Base-by-base conservation (phyloP, 2,888 invertebrate species). In the Heliconius charithonia region DNA sequence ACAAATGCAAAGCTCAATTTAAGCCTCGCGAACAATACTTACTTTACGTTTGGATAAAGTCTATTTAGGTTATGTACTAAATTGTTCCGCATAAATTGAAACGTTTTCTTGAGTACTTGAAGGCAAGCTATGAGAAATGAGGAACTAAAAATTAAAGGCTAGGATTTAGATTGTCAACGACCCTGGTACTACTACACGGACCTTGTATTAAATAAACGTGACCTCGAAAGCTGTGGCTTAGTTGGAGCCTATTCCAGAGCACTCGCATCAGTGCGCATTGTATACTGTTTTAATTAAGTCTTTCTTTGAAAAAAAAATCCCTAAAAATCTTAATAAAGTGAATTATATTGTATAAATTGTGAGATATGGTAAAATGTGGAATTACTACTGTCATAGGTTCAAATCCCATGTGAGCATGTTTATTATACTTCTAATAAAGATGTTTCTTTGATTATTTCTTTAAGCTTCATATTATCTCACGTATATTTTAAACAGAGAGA, bases 251-350 rank as follows among this genome's bases (percentile, higher is more conserved):
- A 72, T 32, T 72, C 56, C 32, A 56, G 56, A 32, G 56, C 59
- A 37, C 25, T 32, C 7, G 72, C 59, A 56, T 59, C 59, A 37
- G 56, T 59, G 32, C 32, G 37, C 67, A n/a, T 25, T 29, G 25
- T 69, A 72, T n/a, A 37, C 56, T 51, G 71, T 13, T 59, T 32
- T 72, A 72, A 72, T 72, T 72, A 72, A n/a, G 16, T 32, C n/a
- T 59, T 59, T 71, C 71, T 56, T 59, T 72, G n/a, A 32, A 32
- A 71, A 56, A 59, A 32, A 71, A 12, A 32, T 56, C 16, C 32
- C 9, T 22, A n/a, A 13, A n/a, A 32, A 56, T n/a, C 13, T 56
- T 13, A 56, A 56, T 29, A 29, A 4, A 19, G 10, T 56, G 12
- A 16, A 72, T 27, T 51, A 51, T 56, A 22, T 22, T 51, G 9